Evolutionary conservation across 2,888 invertebrate species (phyloP).

Genomic region (Synergus laeviventris): DNA sequence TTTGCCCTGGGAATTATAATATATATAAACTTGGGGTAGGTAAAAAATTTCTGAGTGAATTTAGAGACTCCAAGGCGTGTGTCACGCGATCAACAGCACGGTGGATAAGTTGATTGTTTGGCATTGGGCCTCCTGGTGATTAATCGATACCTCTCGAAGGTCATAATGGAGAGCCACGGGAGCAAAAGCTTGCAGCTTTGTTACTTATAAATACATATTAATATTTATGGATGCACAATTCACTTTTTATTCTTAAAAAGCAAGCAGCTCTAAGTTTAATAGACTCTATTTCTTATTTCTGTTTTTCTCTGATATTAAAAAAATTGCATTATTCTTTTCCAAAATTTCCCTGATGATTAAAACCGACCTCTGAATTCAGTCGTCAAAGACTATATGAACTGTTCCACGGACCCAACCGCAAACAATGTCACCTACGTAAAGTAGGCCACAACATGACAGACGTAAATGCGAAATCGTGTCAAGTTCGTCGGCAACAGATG

Average conservation of each 20-base stretch:
- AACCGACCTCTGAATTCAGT: not conserved
- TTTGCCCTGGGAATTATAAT: constrained; percentile 23
- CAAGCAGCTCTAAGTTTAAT: not conserved
- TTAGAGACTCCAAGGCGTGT: constrained; percentile 24
- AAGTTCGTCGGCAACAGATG: constrained; percentile 6
- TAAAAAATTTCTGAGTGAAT: constrained; percentile 17
- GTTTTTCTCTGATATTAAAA: not conserved
- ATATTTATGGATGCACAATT: not conserved
- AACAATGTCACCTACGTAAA: constrained; percentile 15
- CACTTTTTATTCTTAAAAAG: not conserved
- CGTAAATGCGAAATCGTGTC: constrained; percentile 33
- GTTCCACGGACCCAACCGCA: constrained; percentile 6
- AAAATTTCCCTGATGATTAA: not conserved
- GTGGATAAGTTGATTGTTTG: constrained; percentile 37
- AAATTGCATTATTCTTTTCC: not conserved
- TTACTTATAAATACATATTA: no score
- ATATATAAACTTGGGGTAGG: constrained; percentile 36
- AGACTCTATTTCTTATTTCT: no score
- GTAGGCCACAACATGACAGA: constrained; percentile 27
- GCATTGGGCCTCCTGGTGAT: constrained; percentile 34
- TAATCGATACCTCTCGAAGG: constrained; percentile 38
- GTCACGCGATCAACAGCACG: constrained; percentile 39
- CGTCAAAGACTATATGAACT: not conserved
- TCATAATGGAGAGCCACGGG: constrained; percentile 23
- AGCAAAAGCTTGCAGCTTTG: constrained; percentile 28